phyloP scores from a whole-genome alignment of 2,888 invertebrate species.

The Drosophila anomalata region DNA sequence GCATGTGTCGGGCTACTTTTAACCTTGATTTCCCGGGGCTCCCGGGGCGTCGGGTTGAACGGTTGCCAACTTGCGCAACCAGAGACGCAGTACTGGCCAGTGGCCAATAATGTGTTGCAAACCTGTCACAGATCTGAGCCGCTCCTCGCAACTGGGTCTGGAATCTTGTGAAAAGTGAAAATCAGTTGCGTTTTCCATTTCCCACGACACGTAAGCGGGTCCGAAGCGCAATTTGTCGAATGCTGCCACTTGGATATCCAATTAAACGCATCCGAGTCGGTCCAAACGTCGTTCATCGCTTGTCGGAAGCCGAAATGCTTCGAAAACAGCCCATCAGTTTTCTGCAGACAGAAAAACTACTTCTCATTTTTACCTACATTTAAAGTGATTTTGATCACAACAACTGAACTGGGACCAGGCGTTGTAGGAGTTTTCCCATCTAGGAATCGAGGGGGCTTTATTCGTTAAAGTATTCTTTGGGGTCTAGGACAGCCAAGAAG shows the following conservation, averaged over 20 bases:
- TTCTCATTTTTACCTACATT: neutral
- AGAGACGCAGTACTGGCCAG: slow-evolving; percentile 4
- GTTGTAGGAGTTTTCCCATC: too few relatives aligned
- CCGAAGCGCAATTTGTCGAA: slow-evolving; percentile 19
- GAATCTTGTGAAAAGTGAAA: slow-evolving; percentile 24
- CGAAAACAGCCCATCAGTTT: neutral
- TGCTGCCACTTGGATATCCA: slow-evolving; percentile 22
- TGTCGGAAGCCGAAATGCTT: slow-evolving; percentile 1
- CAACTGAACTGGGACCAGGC: neutral
- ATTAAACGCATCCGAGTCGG: neutral
- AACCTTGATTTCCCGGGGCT: slow-evolving; percentile 6
- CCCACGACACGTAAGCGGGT: slow-evolving; percentile 26
- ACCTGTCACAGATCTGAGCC: slow-evolving; percentile 19
- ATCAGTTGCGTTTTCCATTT: slow-evolving; percentile 20
- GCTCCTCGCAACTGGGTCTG: slow-evolving; percentile 2
- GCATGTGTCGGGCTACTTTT: neutral
- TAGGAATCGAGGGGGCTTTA: too few relatives aligned
- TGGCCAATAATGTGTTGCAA: slow-evolving; percentile 5
- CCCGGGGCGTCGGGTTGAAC: neutral
- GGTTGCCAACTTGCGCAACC: slow-evolving; percentile 2
- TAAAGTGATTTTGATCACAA: neutral
- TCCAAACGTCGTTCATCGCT: neutral
- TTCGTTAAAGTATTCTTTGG: too few relatives aligned
- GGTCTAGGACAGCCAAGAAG: too few relatives aligned
- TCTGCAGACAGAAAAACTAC: neutral